Percentiles rank a stretch among this genome's conserved stretches.
Conservation (phyloP, 2,888 invertebrate genomes). For the Physocephala rufipes region DNA sequence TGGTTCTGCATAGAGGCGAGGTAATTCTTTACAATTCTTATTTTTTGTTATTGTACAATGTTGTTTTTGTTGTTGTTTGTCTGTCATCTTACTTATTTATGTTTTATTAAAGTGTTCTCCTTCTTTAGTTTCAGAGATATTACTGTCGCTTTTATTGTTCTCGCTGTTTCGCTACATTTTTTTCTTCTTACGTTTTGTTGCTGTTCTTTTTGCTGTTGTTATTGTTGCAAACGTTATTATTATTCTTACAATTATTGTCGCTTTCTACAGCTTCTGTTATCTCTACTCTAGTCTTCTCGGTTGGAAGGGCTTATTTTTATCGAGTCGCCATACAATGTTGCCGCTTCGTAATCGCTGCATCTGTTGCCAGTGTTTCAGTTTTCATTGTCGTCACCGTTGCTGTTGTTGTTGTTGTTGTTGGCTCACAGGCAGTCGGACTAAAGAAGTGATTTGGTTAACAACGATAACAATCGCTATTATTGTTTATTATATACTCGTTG, state of each 20-base stretch:
- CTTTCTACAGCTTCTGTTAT: constrained; percentile 45
- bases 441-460: constrained; percentile 22
- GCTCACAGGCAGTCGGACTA: neutral
- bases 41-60: too few species aligned
- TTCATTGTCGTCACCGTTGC: neutral
- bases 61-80: constrained; percentile 12
- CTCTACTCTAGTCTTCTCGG: neutral
- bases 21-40: too few species aligned
- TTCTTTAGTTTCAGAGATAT: neutral
- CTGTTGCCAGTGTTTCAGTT: neutral
- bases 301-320: neutral
- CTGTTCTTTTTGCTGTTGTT: neutral
- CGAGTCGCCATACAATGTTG: neutral
- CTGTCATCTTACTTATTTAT: neutral
- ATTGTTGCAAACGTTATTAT: neutral
- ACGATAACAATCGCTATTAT: constrained; percentile 21
- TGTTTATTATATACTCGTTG: constrained; percentile 7
- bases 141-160: neutral
- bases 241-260: neutral
- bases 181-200: neutral
- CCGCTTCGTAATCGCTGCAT: neutral
- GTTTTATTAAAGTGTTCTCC: too few species aligned
- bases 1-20: too few species aligned
- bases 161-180: neutral
- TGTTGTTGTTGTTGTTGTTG: neutral